phyloP scores from a whole-genome alignment of 2,888 invertebrate species.

The Lumbricus terrestris region DNA sequence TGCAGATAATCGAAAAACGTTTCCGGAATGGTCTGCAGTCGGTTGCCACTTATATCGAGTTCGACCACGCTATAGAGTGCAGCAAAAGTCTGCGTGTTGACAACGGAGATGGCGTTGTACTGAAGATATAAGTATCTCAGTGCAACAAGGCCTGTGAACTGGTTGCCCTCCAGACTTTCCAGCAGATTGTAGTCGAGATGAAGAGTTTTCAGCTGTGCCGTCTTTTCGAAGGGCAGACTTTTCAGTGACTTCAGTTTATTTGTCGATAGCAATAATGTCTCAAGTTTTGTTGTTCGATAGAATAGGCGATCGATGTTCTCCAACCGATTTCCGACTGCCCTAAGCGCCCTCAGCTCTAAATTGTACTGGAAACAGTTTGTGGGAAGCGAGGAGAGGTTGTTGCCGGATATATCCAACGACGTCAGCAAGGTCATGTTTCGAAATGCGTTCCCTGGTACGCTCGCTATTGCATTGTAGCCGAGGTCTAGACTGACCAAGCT shows the following conservation, averaged over 20 bases:
- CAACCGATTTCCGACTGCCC: background rate
- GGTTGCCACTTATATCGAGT: background rate
- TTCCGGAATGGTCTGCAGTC: conserved; percentile 3
- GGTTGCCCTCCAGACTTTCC: background rate
- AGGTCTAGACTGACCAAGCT: background rate
- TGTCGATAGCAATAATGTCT: background rate
- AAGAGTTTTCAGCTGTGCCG: background rate
- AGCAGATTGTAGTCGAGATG: background rate
- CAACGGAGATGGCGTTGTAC: background rate
- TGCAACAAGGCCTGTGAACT: background rate
- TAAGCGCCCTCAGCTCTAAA: background rate
- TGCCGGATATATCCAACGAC: background rate
- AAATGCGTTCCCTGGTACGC: background rate
- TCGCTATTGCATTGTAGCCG: background rate
- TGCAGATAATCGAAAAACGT: background rate
- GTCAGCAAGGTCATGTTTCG: background rate
- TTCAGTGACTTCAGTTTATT: background rate
- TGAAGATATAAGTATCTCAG: background rate
- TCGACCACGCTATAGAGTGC: background rate
- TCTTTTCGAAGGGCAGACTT: background rate
- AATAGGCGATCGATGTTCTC: background rate
- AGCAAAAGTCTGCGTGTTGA: background rate
- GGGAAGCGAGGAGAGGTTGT: background rate
- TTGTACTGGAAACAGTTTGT: conserved; percentile 5
- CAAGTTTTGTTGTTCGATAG: background rate